phyloP scores from a whole-genome alignment of 2,797 vertebrate genomes.

The Vespertilio murinus region DNA sequence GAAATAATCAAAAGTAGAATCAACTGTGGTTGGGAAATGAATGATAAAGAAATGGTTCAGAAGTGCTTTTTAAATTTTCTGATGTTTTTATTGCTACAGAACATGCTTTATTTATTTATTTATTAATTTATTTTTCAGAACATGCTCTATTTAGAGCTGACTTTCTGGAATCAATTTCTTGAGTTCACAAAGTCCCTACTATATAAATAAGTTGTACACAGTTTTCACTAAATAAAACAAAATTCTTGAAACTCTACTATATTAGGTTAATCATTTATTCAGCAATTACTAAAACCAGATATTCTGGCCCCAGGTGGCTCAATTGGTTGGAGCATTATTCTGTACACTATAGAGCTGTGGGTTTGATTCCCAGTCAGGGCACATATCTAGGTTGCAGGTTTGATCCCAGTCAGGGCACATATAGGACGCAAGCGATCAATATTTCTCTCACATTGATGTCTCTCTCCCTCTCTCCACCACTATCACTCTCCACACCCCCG shows the following conservation, averaged over 20 bases:
- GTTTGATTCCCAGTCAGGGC: background rate
- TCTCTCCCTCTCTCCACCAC: background rate
- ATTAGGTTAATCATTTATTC: background rate
- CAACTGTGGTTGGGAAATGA: background rate
- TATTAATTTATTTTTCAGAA: no score
- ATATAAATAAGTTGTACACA: background rate
- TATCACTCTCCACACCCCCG: no score
- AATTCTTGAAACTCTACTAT: background rate
- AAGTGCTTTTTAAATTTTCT: background rate
- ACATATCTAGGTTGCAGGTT: background rate
- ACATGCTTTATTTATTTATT: background rate
- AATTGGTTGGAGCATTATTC: background rate
- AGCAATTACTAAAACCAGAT: background rate
- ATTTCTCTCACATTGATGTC: background rate
- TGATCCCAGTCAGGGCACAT: background rate
- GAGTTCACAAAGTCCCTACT: background rate
- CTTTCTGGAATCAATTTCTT: constrained; percentile 17
- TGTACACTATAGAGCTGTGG: background rate
- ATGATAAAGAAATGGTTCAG: background rate
- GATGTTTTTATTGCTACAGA: background rate
- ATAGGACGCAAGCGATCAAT: background rate
- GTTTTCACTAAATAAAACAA: constrained; percentile 11
- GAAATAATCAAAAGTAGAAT: background rate
- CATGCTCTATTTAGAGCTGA: background rate
- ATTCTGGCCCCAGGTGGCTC: background rate